These are phyloP conservation scores for Xanthia icteritia DNA, from an alignment of 2,888 invertebrate species.

Conservation along the genomic window DNA sequence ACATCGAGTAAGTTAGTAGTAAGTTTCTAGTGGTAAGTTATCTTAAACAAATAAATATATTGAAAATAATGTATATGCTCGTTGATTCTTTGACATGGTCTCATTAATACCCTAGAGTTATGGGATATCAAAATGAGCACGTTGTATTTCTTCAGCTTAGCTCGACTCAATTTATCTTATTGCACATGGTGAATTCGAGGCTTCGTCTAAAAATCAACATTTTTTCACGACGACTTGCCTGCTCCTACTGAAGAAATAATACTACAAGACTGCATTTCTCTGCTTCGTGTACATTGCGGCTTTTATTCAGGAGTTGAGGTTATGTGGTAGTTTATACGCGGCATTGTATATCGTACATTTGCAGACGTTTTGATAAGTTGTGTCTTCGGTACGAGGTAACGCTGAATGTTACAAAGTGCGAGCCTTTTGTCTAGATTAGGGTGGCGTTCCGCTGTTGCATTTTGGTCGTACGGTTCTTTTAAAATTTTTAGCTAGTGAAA, in stretches of 20 bases:
- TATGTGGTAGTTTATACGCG: neutral
- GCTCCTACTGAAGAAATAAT: conserved; percentile 71
- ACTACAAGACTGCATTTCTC: conserved; percentile 70
- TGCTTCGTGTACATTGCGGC: conserved; percentile 67
- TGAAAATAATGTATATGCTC: too few relatives aligned
- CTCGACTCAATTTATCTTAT: conserved; percentile 76
- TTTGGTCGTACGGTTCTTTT: conserved; percentile 34
- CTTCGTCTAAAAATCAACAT: conserved; percentile 83
- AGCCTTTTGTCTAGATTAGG: conserved; percentile 88
- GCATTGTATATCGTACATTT: conserved; percentile 73
- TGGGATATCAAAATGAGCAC: too few relatives aligned
- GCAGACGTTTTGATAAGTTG: conserved; percentile 66
- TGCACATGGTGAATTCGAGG: conserved; percentile 82
- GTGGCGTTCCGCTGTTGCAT: conserved; percentile 70
- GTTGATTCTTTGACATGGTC: too few relatives aligned
- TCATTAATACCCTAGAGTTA: too few relatives aligned
- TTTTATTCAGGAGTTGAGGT: conserved; percentile 18
- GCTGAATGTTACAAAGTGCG: conserved; percentile 90
- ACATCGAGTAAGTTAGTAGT: too few relatives aligned
- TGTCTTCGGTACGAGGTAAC: conserved; percentile 79
- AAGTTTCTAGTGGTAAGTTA: too few relatives aligned
- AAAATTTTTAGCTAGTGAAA: neutral
- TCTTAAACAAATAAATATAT: too few relatives aligned
- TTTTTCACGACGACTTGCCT: conserved; percentile 81
- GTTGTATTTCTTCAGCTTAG: conserved; percentile 44